phyloP scores from a whole-genome alignment of 2,888 invertebrate species.

The Spicauda simplicius region DNA sequence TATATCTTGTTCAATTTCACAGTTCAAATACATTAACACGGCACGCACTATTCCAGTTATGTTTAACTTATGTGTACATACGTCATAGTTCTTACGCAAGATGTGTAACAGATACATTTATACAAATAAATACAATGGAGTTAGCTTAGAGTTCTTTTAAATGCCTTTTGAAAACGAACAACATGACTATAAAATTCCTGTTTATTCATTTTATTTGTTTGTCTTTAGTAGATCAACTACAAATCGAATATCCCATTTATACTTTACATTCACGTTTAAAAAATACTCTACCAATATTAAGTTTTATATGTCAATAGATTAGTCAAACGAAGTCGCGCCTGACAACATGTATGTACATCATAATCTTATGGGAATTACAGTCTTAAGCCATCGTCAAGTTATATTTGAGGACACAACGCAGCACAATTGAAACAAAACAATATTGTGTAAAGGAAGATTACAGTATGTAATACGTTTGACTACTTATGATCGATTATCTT shows the following conservation, averaged over 20 bases:
- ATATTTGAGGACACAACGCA: slow-evolving; percentile 14
- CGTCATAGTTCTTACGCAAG: background rate
- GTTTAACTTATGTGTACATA: slow-evolving; percentile 1
- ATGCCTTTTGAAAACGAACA: too few relatives aligned
- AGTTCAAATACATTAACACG: slow-evolving; percentile 15
- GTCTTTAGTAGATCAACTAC: too few relatives aligned
- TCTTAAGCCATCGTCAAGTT: slow-evolving; percentile 12
- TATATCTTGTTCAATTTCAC: slow-evolving; percentile 25
- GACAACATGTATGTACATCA: too few relatives aligned
- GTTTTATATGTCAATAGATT: too few relatives aligned
- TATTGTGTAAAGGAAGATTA: slow-evolving; percentile 34
- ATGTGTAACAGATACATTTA: background rate
- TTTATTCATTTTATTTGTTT: too few relatives aligned
- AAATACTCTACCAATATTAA: too few relatives aligned
- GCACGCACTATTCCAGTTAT: slow-evolving; percentile 1
- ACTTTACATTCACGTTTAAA: too few relatives aligned
- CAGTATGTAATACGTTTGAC: slow-evolving; percentile 30
- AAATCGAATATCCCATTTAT: too few relatives aligned
- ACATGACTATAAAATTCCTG: too few relatives aligned
- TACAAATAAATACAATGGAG: too few relatives aligned
- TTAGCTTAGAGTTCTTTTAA: too few relatives aligned
- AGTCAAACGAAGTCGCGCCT: too few relatives aligned
- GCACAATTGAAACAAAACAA: slow-evolving; percentile 27
- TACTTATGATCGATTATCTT: slow-evolving; percentile 34
- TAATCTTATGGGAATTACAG: slow-evolving; percentile 8